Base-by-base conservation (phyloP, 2,797 vertebrate species). In the Coregonus ussuriensis region DNA sequence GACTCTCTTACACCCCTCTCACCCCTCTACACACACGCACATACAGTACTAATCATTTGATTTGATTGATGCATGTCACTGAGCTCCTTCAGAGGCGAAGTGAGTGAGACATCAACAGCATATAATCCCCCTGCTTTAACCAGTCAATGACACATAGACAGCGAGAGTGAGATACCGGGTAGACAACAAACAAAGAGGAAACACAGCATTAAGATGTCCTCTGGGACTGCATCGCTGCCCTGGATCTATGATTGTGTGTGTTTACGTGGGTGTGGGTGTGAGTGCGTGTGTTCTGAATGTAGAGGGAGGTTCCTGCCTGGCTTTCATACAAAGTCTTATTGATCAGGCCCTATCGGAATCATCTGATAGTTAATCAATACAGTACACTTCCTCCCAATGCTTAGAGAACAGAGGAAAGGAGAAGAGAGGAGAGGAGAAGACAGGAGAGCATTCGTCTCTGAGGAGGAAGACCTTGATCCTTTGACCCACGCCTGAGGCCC, bases 321-420 rank as follows among this genome's bases (percentile, higher is more conserved):
- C 91, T 92, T 86, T 86, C 85, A 89, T 83, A 89, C 91, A 87
- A 92, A 94, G 92, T 88, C 89, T 82, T 91, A 94, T 94, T 65
- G 94, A 95, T 94, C 90, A 88, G 86, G 66, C 71, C 41, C 77
- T 91, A 94, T 95, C 90, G 91, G 91, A 94, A 95, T 94, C 90
- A 93, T 94, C 93, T 94, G 94, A 95, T 95, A 93, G 94, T 89
- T 94, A 93, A 95, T 95, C 94, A 85, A 94, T 95, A 80, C 73
- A 81, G 91, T 93, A 90, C 89, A 93, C 93, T 94, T 94, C 92
- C 93, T 93, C 93, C 91, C 86, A 83, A 85, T 80, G 56, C 83
- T 80, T 86, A 21, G 81, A 70, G 21, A 59, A 59, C 81, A 86
- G 80, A 74, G 81, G 85, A 82, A 47, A 47, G 41, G 41, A 47